phyloP scores from a whole-genome alignment of 2,113 vertebrate species.

The Antechinus stuartii region DNA sequence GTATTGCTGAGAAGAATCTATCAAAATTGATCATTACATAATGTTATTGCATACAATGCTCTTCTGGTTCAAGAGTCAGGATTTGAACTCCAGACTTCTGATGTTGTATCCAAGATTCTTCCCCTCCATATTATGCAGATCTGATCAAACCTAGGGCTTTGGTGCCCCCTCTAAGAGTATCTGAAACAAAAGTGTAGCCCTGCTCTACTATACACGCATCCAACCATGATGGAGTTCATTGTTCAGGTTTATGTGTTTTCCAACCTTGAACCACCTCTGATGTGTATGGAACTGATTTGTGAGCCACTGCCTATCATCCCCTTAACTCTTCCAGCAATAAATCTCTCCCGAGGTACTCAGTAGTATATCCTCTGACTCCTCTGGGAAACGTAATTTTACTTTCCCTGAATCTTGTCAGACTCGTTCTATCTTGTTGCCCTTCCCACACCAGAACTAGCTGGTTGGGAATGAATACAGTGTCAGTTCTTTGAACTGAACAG shows the following conservation, averaged over 20 bases:
- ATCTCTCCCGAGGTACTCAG: background rate
- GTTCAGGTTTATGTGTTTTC: background rate
- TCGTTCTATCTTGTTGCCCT: background rate
- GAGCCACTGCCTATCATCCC: background rate
- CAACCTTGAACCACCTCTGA: background rate
- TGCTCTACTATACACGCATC: background rate
- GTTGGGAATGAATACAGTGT: background rate
- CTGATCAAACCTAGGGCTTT: background rate
- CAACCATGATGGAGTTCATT: background rate
- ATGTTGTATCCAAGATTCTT: background rate
- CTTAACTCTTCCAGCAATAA: background rate
- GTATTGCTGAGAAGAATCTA: too few relatives aligned
- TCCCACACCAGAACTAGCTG: background rate
- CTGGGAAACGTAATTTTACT: background rate
- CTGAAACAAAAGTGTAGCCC: background rate
- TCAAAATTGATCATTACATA: too few relatives aligned
- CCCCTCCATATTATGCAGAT: background rate
- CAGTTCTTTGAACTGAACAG: background rate
- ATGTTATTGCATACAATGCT: too few relatives aligned
- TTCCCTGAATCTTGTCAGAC: background rate
- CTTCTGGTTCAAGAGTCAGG: background rate
- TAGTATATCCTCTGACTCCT: background rate
- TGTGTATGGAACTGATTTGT: background rate
- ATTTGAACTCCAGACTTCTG: background rate
- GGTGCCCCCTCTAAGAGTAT: background rate